Evolutionary conservation across 2,797 vertebrate species (phyloP).

Genomic region (Centropyge bicolor): DNA sequence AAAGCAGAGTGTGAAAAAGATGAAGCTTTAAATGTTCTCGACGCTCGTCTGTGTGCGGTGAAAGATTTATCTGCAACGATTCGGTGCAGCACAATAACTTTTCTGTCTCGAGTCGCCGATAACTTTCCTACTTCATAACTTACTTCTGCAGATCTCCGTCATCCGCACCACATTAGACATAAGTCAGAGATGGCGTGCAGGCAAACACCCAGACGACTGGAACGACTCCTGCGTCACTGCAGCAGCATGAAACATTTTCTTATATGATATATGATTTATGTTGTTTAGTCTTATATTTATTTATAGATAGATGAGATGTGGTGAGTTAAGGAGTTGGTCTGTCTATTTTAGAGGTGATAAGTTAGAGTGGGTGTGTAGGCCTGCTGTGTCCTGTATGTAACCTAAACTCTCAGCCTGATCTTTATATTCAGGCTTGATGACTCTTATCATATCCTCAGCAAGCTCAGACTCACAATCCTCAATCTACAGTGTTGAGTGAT

Average conservation of each 20-base stretch:
- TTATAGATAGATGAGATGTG: not conserved
- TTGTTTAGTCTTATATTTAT: not conserved
- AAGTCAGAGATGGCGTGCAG: not conserved
- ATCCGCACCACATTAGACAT: not conserved
- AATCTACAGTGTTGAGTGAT: not conserved
- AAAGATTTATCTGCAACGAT: slow-evolving; percentile 28
- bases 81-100: slow-evolving; percentile 10
- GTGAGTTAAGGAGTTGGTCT: slow-evolving; percentile 4
- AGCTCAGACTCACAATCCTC: not conserved
- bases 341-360: slow-evolving; percentile 33
- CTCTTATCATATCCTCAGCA: not conserved
- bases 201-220: not conserved
- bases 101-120: not conserved
- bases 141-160: slow-evolving; percentile 6
- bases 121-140: not conserved
- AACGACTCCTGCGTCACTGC: not conserved
- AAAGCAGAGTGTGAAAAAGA: slow-evolving; percentile 11
- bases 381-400: not conserved
- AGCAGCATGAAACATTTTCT: not conserved
- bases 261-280: too few relatives aligned
- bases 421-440: slow-evolving; percentile 11
- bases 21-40: not conserved
- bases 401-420: not conserved
- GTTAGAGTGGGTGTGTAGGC: not conserved
- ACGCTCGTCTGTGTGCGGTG: not conserved